Conservation (phyloP, 2,797 vertebrate genomes). For the Streptopelia turtur region DNA sequence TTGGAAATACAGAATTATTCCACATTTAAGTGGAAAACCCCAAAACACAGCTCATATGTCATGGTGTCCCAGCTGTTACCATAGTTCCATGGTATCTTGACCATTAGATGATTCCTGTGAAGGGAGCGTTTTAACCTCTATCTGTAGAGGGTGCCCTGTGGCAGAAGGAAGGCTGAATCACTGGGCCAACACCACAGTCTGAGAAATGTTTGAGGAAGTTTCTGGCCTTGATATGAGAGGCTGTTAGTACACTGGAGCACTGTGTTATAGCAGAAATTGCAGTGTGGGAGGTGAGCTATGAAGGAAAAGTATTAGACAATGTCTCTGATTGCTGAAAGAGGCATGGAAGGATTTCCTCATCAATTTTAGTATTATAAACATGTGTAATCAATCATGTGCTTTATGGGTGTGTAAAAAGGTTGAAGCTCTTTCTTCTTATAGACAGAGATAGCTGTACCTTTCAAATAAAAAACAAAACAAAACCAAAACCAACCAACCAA, state of each 20-base stretch:
- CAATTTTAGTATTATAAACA: background rate
- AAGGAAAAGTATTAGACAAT: background rate
- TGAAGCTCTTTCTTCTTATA: background rate
- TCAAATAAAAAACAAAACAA: background rate
- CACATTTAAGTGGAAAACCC: constrained; percentile 1
- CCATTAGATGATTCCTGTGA: background rate
- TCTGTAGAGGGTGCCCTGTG: constrained; percentile 25
- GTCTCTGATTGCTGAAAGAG: background rate
- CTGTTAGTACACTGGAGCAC: background rate
- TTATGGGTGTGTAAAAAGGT: background rate
- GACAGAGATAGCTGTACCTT: background rate
- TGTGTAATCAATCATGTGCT: background rate
- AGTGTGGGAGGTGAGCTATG: background rate
- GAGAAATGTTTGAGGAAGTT: constrained; percentile 3
- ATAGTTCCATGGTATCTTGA: background rate
- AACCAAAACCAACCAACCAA: too few relatives aligned
- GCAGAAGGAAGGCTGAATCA: constrained; percentile 9
- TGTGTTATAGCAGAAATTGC: background rate
- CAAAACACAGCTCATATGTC: background rate
- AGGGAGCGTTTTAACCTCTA: background rate
- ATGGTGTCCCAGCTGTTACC: background rate
- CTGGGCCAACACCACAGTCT: background rate
- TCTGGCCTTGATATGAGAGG: background rate
- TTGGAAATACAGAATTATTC: constrained; percentile 18
- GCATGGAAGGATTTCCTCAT: background rate